Evolutionary conservation across 2,888 invertebrate genomes (phyloP).

Genomic region (Ornithoptera priamus): DNA sequence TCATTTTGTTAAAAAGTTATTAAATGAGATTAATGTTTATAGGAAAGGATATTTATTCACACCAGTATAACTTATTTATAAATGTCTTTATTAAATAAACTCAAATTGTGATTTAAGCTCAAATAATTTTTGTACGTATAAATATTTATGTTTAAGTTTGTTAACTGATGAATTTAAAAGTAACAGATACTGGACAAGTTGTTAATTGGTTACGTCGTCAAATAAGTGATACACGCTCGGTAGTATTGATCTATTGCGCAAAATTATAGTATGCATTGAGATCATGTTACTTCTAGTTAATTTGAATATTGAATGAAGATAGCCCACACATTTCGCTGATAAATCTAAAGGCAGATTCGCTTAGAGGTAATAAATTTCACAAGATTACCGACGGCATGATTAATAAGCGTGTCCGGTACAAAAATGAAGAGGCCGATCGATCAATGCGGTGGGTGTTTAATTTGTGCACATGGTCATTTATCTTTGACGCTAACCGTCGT

Average conservation of each 20-base stretch:
- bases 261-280: constrained; percentile 2
- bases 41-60: too few species aligned
- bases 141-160: too few species aligned
- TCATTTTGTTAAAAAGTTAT: too few species aligned
- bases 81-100: too few species aligned
- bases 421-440: constrained; percentile 76
- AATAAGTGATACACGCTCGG: not conserved
- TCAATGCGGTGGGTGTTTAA: constrained; percentile 76
- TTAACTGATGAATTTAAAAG: too few species aligned
- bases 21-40: too few species aligned
- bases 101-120: too few species aligned
- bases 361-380: constrained; percentile 78
- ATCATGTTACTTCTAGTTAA: constrained; percentile 11
- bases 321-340: constrained; percentile 78
- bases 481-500: constrained; percentile 63
- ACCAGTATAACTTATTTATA: too few species aligned
- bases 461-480: constrained; percentile 68
- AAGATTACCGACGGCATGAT: constrained; percentile 72
- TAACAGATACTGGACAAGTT: too few species aligned
- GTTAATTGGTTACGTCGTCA: not conserved
- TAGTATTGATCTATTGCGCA: not conserved
- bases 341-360: constrained; percentile 75
- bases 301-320: constrained; percentile 23
- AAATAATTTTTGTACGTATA: too few species aligned
- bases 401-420: constrained; percentile 67